Percentiles rank a stretch among this genome's conserved stretches.
Conservation (phyloP, 2,797 vertebrate genomes). For the Scleropages formosus region DNA sequence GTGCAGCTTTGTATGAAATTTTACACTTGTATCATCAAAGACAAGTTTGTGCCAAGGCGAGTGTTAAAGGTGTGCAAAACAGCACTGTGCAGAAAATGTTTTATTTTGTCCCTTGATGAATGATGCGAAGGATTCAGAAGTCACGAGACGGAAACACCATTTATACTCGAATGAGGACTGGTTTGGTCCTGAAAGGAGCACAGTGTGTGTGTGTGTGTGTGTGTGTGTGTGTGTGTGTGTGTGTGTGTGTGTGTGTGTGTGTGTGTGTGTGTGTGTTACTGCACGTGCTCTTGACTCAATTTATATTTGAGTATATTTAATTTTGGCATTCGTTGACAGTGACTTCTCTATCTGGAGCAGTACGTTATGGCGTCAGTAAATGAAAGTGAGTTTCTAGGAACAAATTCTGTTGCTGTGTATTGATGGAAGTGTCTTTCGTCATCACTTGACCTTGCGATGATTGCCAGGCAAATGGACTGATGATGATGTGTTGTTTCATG, state of each 20-base stretch:
- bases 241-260: too few relatives aligned
- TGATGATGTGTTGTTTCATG: not conserved
- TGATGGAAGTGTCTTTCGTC: not conserved
- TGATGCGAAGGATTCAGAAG: not conserved
- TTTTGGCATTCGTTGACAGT: not conserved
- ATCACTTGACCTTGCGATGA: not conserved
- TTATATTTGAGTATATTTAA: not conserved
- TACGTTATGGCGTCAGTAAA: not conserved
- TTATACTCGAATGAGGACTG: not conserved
- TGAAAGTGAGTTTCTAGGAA: too few relatives aligned
- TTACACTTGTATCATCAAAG: slow-evolving; percentile 15
- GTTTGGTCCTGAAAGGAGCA: not conserved
- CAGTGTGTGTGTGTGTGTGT: not conserved
- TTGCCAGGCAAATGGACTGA: not conserved
- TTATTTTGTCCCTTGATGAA: not conserved
- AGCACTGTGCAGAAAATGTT: not conserved
- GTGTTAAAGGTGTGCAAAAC: not conserved
- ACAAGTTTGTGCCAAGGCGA: not conserved
- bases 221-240: too few relatives aligned
- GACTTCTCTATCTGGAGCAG: not conserved
- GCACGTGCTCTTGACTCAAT: not conserved
- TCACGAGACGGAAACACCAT: not conserved
- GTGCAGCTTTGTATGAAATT: slow-evolving; percentile 14
- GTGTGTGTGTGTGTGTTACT: too few relatives aligned
- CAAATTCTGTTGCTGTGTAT: too few relatives aligned